A percentile compares a stretch with the other conserved stretches of the same genome.
These are phyloP conservation scores for Hafferia zeledoni DNA, from an alignment of 2,797 vertebrate species.

Conservation along the genomic window DNA sequence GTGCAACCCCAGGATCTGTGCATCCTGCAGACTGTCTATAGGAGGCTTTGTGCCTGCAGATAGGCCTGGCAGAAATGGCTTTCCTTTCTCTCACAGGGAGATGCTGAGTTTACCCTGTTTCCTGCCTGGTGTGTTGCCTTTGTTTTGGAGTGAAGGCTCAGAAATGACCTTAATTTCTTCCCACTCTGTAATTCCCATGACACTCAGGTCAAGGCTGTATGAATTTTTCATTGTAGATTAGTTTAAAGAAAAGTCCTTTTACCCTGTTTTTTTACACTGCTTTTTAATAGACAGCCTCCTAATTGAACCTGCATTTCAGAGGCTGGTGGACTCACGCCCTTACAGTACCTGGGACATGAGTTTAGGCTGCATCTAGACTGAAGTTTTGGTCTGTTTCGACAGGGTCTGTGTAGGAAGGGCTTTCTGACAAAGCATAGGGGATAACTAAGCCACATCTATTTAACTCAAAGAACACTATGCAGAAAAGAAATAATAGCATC, in stretches of 20 bases:
- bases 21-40: neutral
- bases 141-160: constrained; percentile 24
- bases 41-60: constrained; percentile 21
- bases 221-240: constrained; percentile 46
- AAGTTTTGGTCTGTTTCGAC: neutral
- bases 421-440: neutral
- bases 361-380: neutral
- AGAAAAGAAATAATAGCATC: neutral
- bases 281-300: constrained; percentile 37
- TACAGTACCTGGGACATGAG: neutral
- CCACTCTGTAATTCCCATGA: constrained; percentile 21
- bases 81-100: neutral
- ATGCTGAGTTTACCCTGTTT: neutral
- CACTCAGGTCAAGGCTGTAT: neutral
- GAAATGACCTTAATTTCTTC: constrained; percentile 56
- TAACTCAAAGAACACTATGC: neutral
- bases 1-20: neutral
- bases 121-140: neutral
- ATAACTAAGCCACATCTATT: neutral
- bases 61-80: neutral
- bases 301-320: constrained; percentile 14
- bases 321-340: neutral
- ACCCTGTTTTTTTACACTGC: constrained; percentile 54
- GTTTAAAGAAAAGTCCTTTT: constrained; percentile 38
- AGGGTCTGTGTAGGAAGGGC: neutral